A percentile compares a stretch with the other conserved stretches of the same genome.
Conservation (phyloP, 1,140 invertebrate species). For the Ericerus pela region DNA sequence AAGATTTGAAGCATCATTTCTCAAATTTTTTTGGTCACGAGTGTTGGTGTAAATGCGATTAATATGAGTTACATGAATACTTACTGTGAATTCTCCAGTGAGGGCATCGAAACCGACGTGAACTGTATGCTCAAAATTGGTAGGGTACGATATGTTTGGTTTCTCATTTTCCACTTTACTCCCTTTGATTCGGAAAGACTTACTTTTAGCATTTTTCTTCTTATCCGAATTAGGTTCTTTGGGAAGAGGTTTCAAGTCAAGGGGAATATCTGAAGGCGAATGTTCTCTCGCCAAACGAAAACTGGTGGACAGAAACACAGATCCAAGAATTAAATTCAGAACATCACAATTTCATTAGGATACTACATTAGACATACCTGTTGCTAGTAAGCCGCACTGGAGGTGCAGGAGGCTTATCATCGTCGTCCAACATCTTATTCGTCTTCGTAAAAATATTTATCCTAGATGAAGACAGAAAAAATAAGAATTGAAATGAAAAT, state of each 20-base stretch:
- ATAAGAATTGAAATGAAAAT: too few species aligned
- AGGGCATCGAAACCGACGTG: conserved; percentile 93
- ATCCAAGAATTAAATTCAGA: neutral
- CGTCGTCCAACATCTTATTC: conserved; percentile 66
- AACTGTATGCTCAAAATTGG: conserved; percentile 97
- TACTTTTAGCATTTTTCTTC: conserved; percentile 72
- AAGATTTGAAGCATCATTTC: too few species aligned
- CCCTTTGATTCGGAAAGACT: conserved; percentile 63
- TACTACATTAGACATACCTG: conserved; percentile 40
- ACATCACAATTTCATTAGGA: neutral
- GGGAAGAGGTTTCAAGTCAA: conserved; percentile 81
- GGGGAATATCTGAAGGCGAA: conserved; percentile 42
- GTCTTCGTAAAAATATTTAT: too few species aligned
- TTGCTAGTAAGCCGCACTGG: conserved; percentile 88
- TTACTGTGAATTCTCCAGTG: conserved; percentile 95
- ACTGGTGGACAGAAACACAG: conserved; percentile 1
- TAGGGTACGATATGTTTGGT: conserved; percentile 95
- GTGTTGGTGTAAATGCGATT: too few species aligned
- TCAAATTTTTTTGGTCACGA: too few species aligned
- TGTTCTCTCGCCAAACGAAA: conserved; percentile 31
- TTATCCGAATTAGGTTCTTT: conserved; percentile 86
- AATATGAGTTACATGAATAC: conserved; percentile 33
- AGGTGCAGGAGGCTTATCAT: conserved; percentile 92
- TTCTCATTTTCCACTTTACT: conserved; percentile 47
- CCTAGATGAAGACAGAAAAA: too few species aligned